Evolutionary conservation across 1,140 invertebrate genomes (phyloP), one percentile per base, ranked within the genome.

Genomic region (Zophobas atratus): DNA sequence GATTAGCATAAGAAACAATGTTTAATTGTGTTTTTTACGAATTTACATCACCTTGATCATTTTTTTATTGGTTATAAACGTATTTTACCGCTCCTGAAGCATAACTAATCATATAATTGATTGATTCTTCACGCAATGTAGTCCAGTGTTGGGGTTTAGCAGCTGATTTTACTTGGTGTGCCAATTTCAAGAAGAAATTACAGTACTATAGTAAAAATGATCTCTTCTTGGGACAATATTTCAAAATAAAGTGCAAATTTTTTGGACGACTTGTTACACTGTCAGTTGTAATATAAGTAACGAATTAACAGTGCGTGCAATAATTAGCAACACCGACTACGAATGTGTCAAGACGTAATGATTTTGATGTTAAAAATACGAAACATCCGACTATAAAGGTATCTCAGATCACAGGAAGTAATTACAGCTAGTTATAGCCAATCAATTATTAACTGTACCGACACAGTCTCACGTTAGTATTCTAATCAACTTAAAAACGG

Each of bases 391-490:
- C 43, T 43, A 67, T 39, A 67, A 67, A 67, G 60, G 60, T 67
- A 46, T 67, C 38, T 67, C 32, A 43, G 60, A 67, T 46, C 36
- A 41, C 60, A 67, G 60, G 60, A 67, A 67, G 60, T 67, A 67
- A 67, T 67, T 67, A 67, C 20, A 32, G 60, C 60, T 67, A 67
- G 60, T 67, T 67, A 67, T 67, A 67, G 60, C 60, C 43, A 67
- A 67, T 67, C 60, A 67, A 67, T 67, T 67, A 67, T 67, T 67
- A 67, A 67, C 60, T 67, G 60, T 67, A 67, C 60, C 60, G 60
- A 33, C 60, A 51, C 6, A 67, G 60, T 67, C 60, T 67, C 60
- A 67, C 60, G 60, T 67, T 67, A 67, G 60, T 67, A 67, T 67
- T 67, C 60, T 43, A 67, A 67, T 67, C 60, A 67, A 67, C 39